Conservation (phyloP, 2,888 invertebrate genomes). For the Nemurella pictetii region DNA sequence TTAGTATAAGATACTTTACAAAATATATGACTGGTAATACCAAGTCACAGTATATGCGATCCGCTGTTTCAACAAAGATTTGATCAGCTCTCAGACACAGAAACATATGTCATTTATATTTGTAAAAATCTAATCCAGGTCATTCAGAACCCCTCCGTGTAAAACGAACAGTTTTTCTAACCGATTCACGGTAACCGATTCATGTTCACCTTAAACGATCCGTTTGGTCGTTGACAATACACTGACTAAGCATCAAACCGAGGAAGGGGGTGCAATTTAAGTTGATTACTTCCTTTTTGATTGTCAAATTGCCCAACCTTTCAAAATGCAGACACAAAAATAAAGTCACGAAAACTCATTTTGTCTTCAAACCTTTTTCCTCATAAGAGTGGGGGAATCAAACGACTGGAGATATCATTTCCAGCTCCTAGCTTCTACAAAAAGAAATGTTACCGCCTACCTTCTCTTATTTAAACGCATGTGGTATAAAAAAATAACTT, state of each 20-base stretch:
- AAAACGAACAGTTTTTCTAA: background rate
- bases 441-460: background rate
- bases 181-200: too few species aligned
- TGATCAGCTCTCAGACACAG: too few species aligned
- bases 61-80: too few species aligned
- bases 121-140: background rate
- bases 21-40: too few species aligned
- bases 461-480: conserved; percentile 25
- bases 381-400: conserved; percentile 1
- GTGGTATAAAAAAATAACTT: conserved; percentile 22
- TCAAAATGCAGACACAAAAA: background rate
- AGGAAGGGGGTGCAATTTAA: background rate
- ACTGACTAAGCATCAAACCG: background rate
- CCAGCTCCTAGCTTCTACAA: conserved; percentile 30
- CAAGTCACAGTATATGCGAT: too few species aligned
- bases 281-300: conserved; percentile 22
- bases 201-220: background rate
- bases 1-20: too few species aligned
- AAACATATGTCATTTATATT: background rate
- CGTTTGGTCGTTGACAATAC: background rate
- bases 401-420: conserved; percentile 20
- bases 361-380: conserved; percentile 19
- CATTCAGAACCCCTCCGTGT: background rate
- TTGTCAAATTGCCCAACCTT: background rate
- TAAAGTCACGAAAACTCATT: conserved; percentile 28